phyloP scores from a whole-genome alignment of 2,797 vertebrate species.

The Lophius americanus region DNA sequence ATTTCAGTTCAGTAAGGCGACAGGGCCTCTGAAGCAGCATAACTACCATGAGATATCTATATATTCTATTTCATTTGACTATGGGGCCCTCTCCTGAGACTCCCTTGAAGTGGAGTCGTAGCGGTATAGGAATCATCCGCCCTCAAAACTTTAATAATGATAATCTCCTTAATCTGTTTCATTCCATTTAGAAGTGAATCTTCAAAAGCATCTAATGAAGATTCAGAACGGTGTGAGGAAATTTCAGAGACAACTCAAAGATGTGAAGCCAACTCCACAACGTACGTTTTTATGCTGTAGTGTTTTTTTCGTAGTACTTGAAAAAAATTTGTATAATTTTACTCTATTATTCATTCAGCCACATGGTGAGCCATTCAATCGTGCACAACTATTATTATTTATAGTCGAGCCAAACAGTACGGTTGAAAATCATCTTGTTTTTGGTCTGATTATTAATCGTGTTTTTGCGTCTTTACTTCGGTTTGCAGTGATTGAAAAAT shows the following conservation, averaged over 20 bases:
- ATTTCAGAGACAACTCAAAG: slow-evolving; percentile 87
- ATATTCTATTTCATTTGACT: background rate
- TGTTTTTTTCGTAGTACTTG: background rate
- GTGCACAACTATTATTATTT: background rate
- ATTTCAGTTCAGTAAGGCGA: background rate
- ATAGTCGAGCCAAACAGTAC: background rate
- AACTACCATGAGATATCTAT: background rate
- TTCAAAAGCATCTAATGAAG: slow-evolving; percentile 87
- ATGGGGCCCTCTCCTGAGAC: background rate
- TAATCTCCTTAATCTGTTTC: slow-evolving; percentile 30
- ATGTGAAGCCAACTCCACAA: slow-evolving; percentile 86
- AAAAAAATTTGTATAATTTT: background rate
- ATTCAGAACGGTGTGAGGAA: slow-evolving; percentile 85
- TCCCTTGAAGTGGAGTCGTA: background rate
- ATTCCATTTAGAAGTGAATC: slow-evolving; percentile 76
- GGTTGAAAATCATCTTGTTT: background rate
- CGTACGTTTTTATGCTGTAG: slow-evolving; percentile 76
- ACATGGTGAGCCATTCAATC: background rate
- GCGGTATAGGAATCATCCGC: background rate
- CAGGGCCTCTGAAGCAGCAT: background rate
- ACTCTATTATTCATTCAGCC: background rate
- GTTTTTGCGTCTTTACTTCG: slow-evolving; percentile 21
- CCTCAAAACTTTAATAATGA: background rate
- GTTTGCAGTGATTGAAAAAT: slow-evolving; percentile 86
- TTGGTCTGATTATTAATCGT: background rate